Evolutionary conservation across 2,888 invertebrate species (phyloP).

Genomic region (Tipula unca): DNA sequence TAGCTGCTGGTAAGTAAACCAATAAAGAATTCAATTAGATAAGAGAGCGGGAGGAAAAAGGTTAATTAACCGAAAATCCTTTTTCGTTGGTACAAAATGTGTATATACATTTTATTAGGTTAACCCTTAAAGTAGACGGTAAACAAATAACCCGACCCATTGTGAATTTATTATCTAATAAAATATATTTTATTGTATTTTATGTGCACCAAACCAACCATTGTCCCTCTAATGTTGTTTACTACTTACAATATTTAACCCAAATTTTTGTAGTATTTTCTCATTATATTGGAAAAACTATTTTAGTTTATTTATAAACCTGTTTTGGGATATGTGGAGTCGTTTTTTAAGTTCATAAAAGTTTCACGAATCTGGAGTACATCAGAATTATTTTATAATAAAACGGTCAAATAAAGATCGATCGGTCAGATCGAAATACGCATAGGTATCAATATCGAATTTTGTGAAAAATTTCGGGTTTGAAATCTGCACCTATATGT

Average conservation of each 20-base stretch:
- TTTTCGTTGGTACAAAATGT: no score
- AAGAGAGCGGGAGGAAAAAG: background rate
- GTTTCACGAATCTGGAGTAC: no score
- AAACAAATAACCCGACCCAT: background rate
- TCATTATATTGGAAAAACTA: background rate
- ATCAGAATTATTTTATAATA: no score
- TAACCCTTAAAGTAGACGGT: background rate
- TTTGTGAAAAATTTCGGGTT: no score
- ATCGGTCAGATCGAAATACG: no score
- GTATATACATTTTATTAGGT: background rate
- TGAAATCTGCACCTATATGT: no score
- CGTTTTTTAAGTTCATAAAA: no score
- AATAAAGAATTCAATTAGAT: background rate
- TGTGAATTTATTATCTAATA: slow-evolving; percentile 14
- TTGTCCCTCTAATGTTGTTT: background rate
- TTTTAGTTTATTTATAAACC: background rate
- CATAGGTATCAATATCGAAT: no score
- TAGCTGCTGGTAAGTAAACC: background rate
- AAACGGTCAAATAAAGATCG: no score
- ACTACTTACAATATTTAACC: background rate
- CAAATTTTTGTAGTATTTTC: background rate
- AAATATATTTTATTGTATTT: background rate
- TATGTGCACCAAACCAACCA: background rate
- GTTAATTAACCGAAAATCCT: slow-evolving; percentile 8
- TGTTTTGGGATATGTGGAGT: background rate